These are phyloP conservation scores for Arctia plantaginis DNA, from an alignment of 2,888 invertebrate genomes.

Conservation along the genomic window DNA sequence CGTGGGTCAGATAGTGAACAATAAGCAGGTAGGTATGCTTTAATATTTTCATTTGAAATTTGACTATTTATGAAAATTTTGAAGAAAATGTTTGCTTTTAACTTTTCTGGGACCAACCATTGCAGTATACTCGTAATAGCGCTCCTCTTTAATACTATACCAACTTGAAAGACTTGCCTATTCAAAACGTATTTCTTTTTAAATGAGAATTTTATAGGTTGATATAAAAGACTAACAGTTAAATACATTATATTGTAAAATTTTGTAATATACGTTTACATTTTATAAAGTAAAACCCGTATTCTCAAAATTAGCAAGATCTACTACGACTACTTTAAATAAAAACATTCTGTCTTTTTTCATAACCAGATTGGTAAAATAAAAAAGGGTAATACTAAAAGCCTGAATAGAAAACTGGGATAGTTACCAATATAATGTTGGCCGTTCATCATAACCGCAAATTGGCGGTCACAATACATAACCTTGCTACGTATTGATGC, in stretches of 20 bases:
- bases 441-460: constrained; percentile 25
- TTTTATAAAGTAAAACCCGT: not conserved
- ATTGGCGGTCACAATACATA: constrained; percentile 32
- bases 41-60: not conserved
- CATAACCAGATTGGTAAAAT: not conserved
- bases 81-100: not conserved
- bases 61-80: not conserved
- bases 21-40: not conserved
- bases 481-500: constrained; percentile 14
- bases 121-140: not conserved
- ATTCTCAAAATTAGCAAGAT: not conserved
- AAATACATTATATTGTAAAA: not conserved
- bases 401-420: not conserved
- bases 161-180: too few species aligned
- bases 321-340: not conserved
- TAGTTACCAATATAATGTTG: constrained; percentile 17
- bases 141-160: not conserved
- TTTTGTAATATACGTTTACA: not conserved
- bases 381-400: not conserved
- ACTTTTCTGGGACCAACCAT: not conserved
- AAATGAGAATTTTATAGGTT: not conserved
- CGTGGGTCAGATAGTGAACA: too few species aligned
- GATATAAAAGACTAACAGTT: not conserved
- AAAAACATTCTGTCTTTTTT: not conserved
- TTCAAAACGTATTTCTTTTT: too few species aligned